Evolutionary conservation across 2,888 invertebrate genomes (phyloP), one percentile per base, ranked within the genome.

Genomic region (Dryomyza anilis): DNA sequence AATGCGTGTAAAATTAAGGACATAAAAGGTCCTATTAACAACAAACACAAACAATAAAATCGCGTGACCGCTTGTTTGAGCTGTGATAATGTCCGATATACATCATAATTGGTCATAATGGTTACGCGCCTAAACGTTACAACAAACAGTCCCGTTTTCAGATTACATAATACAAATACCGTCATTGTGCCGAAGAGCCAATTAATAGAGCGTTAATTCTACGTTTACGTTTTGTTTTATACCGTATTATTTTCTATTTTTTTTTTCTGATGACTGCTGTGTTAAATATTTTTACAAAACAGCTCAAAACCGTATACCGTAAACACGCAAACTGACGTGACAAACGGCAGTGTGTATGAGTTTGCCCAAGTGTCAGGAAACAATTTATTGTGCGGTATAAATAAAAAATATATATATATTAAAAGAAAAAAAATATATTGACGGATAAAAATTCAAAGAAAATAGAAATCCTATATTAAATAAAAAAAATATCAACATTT

Each of bases 31-130:
- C n/a, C n/a, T n/a, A n/a, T n/a, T n/a, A 52, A 12, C 23, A 50
- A 21, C 5, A 7, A 27, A 52, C 50, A 46, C n/a, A 21, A 46
- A 46, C 16, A 46, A 3, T 12, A 21, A 19, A 2, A n/a, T 73
- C 65, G 71, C 73, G 71, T 73, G 72, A 68, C 70, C 59, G 53
- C 66, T 72, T 62, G 71, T 70, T 72, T 78, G 74, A 73, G 72
- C 73, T 66, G 66, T 64, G 64, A 68, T 64, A 66, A 61, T 66
- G 45, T 68, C 53, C 72, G 75, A 75, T 74, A 73, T 72, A 69
- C 67, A 75, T 72, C 73, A 67, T 78, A 80, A 79, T 76, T 79
- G 79, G 70, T 69, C 71, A 70, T 78, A 75, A 76, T 70, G 67
- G 67, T 68, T n/a, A n/a, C 66, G 65, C 39, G 64, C 70, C 65